Base-by-base conservation (phyloP, 2,797 vertebrate species). In the Platyrinchus mystaceus region DNA sequence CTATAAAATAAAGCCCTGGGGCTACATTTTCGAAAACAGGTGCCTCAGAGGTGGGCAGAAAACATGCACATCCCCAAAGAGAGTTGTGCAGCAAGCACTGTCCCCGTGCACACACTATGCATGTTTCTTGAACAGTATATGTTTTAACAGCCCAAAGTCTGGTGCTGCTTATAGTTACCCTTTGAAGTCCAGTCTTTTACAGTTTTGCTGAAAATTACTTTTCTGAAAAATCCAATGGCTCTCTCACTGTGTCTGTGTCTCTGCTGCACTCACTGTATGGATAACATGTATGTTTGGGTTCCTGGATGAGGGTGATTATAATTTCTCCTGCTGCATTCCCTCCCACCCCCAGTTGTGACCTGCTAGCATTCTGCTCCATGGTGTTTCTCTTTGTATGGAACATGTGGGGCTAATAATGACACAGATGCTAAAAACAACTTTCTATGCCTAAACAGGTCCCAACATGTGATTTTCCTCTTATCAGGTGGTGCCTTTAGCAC, bases 1-100 rank as follows among this genome's bases (percentile, higher is more conserved):
- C 87, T 93, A 77, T 95, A 97, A 97, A 96, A 83, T 50, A 83
- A 75, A 85, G 58, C 68, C 90, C 75, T 19, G 23, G 46, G 60
- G 89, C 46, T 70, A 37, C 1, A 0, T 80, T 81, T 94, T 89
- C 68, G 75, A 83, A 88, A 95, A 68, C 77, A 97, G 64, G 89
- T 97, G 87, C 36, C 84, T 89, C 78, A 64, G 30, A 64, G 73
- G 14, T 10, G 30, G 30, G 59, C 81, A 66, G 50, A 93, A 86
- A 84, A 59, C 47, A 84, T n/a, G 47, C 67, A 82, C 41, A 50
- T 74, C 85, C 47, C 41, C 23, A 44, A 66, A 77, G 63, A 52
- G 44, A 64, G 49, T 56, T 83, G 67, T 63, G 70, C 52, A 79
- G 64, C 1, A 1, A 79, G 55, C 34, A 3, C 58, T 55, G 74